Evolutionary conservation across 2,888 invertebrate genomes (phyloP).

Genomic region (Lycaena phlaeas): DNA sequence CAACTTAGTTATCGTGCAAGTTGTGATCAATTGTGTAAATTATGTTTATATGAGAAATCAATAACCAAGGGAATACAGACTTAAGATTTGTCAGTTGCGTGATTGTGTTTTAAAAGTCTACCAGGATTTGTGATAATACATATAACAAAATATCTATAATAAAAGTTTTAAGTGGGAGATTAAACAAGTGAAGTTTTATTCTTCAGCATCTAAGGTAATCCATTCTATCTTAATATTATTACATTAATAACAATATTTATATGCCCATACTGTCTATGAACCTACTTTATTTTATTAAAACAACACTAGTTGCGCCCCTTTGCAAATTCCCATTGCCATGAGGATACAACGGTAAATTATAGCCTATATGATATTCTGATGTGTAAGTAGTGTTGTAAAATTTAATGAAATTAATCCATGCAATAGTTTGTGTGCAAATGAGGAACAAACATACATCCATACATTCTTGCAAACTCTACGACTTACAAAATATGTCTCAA

Average conservation of each 20-base stretch:
- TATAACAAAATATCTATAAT: constrained; percentile 78
- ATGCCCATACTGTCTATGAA: no score
- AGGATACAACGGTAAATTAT: no score
- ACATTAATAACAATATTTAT: constrained; percentile 1
- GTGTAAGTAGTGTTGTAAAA: no score
- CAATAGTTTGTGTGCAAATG: no score
- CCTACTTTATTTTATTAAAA: no score
- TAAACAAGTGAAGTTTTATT: constrained; percentile 69
- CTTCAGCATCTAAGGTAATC: constrained; percentile 50
- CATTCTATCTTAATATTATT: constrained; percentile 27
- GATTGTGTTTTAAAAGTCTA: constrained; percentile 80
- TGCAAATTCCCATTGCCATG: no score
- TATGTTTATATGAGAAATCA: constrained; percentile 70
- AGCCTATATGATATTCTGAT: no score
- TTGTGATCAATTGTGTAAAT: constrained; percentile 72
- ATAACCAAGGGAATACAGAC: constrained; percentile 64
- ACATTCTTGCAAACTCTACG: no score
- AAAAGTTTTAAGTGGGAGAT: constrained; percentile 75
- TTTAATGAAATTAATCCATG: no score
- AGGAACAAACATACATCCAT: no score
- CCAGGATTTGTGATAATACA: constrained; percentile 83
- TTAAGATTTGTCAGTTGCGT: constrained; percentile 74
- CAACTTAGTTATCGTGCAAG: constrained; percentile 65
- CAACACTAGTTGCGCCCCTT: no score
- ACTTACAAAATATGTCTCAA: no score